Evolutionary conservation across 2,888 invertebrate genomes (phyloP), one percentile per base, ranked within the genome.

Genomic region (Camponotus fellah): DNA sequence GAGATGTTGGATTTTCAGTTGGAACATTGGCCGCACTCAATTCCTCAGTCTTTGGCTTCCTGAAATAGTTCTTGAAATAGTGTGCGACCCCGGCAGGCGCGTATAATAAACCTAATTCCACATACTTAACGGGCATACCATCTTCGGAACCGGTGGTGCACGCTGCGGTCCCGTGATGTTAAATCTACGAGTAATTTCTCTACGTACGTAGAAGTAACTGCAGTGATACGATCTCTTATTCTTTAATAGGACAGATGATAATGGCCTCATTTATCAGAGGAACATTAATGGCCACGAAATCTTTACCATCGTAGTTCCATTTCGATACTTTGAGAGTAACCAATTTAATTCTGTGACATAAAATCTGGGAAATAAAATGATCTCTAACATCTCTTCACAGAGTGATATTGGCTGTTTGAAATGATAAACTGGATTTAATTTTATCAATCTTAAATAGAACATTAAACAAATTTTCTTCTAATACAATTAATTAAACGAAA

Each of bases 41-140:
- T 77, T 83, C 71, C 83, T 80, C 85, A 75, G 75, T 68, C 79
- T 85, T 83, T 75, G 83, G 75, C 87, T 91, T 86, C 87, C 87
- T 90, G 87, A 89, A 90, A 91, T 90, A 90, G 90, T 91, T 91
- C 72, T 79, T 79, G 84, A 88, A 90, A 87, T 89, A 87, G 87
- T 90, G 62, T 79, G 84, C 88, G 84, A 79, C 82, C 80, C 84
- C 53, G 53, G 69, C 26, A 80, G 79, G 58, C 83, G 72, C 85
- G 86, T 84, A 86, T 89, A 91, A 91, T 91, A 91, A 91, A 91
- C 91, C 88, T 84, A 89, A 89, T 90, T 86, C 80, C 88, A 91
- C 90, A 88, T 90, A 90, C 86, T 90, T 90, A 90, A 91, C 85
- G 83, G 87, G 83, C 86, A 90, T 86, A 89, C 89, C 85, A 82